Evolutionary conservation across 2,113 vertebrate genomes (phyloP).

Genomic region (Euleptes europaea): DNA sequence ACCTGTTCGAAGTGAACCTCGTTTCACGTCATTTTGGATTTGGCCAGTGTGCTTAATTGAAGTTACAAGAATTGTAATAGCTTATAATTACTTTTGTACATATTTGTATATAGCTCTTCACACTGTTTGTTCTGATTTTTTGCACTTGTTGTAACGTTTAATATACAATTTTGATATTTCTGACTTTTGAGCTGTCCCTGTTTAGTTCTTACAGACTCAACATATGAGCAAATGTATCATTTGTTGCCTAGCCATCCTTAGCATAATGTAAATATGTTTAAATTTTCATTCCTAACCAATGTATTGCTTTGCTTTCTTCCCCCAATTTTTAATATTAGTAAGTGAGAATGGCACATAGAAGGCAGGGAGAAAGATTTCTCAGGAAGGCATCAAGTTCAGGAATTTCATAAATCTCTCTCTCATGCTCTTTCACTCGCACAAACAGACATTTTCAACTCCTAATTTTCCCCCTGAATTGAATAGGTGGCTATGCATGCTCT

Average conservation of each 20-base stretch:
- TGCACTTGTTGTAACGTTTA: too few species aligned
- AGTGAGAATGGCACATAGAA: constrained; percentile 45
- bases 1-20: too few species aligned
- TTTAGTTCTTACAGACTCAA: too few species aligned
- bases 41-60: too few species aligned
- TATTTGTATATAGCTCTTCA: too few species aligned
- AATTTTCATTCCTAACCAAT: constrained; percentile 77
- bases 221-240: constrained; percentile 79
- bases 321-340: constrained; percentile 62
- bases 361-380: constrained; percentile 28
- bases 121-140: too few species aligned
- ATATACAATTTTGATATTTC: too few species aligned
- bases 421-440: constrained; percentile 17
- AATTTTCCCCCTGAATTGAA: constrained; percentile 10
- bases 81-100: too few species aligned
- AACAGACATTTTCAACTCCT: background rate
- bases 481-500: background rate
- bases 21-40: too few species aligned
- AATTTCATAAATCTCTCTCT: constrained; percentile 28
- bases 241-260: constrained; percentile 83
- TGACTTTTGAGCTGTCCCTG: too few species aligned
- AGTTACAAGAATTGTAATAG: too few species aligned
- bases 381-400: constrained; percentile 34
- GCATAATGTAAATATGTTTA: constrained; percentile 84
- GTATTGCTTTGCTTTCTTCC: constrained; percentile 66